Base-by-base conservation (phyloP, 2,888 invertebrate species). In the Pomacea canaliculata region DNA sequence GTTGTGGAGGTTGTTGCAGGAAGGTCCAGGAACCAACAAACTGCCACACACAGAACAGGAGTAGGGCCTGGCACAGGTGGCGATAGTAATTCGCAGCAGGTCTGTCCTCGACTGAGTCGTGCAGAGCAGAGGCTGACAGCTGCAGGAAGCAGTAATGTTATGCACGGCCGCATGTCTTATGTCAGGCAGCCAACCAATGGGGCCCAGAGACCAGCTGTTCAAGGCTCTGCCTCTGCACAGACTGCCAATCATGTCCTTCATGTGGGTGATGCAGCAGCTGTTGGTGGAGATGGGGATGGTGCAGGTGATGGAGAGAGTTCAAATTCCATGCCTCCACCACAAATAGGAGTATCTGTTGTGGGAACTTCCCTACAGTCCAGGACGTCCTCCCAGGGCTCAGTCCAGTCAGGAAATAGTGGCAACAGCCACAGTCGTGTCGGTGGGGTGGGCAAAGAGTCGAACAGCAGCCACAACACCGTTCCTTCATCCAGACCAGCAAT, bases 391-490 rank as follows among this genome's bases (percentile, higher is more conserved):
- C 74, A 74, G 62, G 69, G 69, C n/a, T 69, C 74, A 37, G 37
- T 37, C 37, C 37, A 37, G 37, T 37, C 37, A 19, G 27, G 67
- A 46, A 27, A 46, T 67, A 49, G 51, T 16, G 62, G 19, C 49
- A 63, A 63, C 63, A 75, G 76, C 46, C 78, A 78, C 70, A 80
- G 78, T 46, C 76, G 80, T 12, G 76, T 80, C 8, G 72, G 80
- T 51, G 80, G 80, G 37, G 80, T 80, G 48, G 80, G 80, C 51
- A 80, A 80, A 59, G 80, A 80, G 59, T 80, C 80, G 19, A 71
- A 80, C 70, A 71, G 67, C 74, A 69, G 16, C 48, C 48, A 66
- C 62, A 69, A 71, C 63, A 71, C 66, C 27, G 18, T 60, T 37
- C 23, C 56, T 37, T 46, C 66, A 23, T 46, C 76, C n/a, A 56